phyloP scores from a whole-genome alignment of 2,113 vertebrate species.

The Syngnathus typhle region DNA sequence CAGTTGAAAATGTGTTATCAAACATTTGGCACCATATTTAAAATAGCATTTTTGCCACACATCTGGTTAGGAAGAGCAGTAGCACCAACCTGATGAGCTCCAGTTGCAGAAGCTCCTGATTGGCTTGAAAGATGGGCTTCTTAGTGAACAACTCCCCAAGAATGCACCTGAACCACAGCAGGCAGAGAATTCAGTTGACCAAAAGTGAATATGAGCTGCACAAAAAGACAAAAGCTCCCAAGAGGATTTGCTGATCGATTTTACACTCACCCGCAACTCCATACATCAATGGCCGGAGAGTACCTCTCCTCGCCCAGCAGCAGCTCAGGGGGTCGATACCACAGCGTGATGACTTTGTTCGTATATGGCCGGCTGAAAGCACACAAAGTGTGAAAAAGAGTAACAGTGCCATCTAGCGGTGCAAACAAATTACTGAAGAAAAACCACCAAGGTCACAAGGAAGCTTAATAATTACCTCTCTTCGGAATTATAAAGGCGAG shows the following conservation, averaged over 20 bases:
- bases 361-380: slow-evolving; percentile 91
- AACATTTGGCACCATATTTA: too few species aligned
- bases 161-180: slow-evolving; percentile 79
- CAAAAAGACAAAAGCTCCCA: not conserved
- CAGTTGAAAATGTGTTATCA: too few species aligned
- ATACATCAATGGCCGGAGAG: slow-evolving; percentile 96
- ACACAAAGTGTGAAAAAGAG: not conserved
- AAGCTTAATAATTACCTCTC: slow-evolving; percentile 80
- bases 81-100: slow-evolving; percentile 88
- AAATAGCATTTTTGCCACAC: too few species aligned
- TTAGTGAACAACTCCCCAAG: slow-evolving; percentile 97
- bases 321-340: slow-evolving; percentile 96
- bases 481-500: slow-evolving; percentile 95
- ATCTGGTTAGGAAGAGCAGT: too few species aligned
- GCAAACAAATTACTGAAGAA: not conserved
- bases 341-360: slow-evolving; percentile 98
- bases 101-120: slow-evolving; percentile 94
- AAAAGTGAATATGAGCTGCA: not conserved
- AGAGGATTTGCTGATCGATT: not conserved
- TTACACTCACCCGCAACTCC: slow-evolving; percentile 93
- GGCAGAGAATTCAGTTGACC: not conserved
- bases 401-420: slow-evolving; percentile 50
- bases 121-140: slow-evolving; percentile 98
- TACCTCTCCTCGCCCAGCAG: slow-evolving; percentile 94
- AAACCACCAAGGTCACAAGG: not conserved